Conservation (phyloP, 2,888 invertebrate species). For the Drosophila mercatorum region DNA sequence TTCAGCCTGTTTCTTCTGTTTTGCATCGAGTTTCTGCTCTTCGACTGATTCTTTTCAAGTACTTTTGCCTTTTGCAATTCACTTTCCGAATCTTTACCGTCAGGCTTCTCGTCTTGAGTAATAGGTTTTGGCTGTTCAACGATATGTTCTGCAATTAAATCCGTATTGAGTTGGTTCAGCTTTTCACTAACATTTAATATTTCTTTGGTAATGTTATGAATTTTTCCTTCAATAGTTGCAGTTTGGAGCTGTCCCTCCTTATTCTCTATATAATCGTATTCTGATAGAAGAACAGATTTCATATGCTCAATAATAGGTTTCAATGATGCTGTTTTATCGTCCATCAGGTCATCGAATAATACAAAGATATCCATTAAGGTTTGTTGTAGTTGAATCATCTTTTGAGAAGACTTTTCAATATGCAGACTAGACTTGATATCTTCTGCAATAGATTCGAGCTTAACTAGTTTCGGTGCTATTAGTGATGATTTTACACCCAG, state of each 20-base stretch:
- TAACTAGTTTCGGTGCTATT: constrained; percentile 45
- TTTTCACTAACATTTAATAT: constrained; percentile 45
- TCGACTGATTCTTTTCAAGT: constrained; percentile 17
- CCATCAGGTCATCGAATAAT: constrained; percentile 68
- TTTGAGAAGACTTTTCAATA: constrained; percentile 66
- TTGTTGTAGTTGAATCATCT: constrained; percentile 74
- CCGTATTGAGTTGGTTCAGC: constrained; percentile 21
- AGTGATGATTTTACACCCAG: constrained; percentile 41
- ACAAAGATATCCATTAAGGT: constrained; percentile 79
- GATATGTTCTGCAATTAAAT: not conserved
- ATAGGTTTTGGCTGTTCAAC: not conserved
- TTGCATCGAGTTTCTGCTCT: constrained; percentile 8
- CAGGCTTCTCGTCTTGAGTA: not conserved
- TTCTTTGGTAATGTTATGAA: constrained; percentile 39
- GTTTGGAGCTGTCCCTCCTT: constrained; percentile 30
- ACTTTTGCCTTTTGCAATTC: not conserved
- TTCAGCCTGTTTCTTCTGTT: not conserved
- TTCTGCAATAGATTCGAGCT: constrained; percentile 46
- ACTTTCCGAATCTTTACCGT: not conserved
- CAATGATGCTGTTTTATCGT: constrained; percentile 35
- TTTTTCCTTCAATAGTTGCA: constrained; percentile 34
- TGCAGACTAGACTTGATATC: constrained; percentile 28
- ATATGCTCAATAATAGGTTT: constrained; percentile 47
- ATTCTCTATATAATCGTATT: constrained; percentile 64
- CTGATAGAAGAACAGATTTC: constrained; percentile 43